Evolutionary conservation across 2,797 vertebrate genomes (phyloP).

Genomic region (Catharus ustulatus): DNA sequence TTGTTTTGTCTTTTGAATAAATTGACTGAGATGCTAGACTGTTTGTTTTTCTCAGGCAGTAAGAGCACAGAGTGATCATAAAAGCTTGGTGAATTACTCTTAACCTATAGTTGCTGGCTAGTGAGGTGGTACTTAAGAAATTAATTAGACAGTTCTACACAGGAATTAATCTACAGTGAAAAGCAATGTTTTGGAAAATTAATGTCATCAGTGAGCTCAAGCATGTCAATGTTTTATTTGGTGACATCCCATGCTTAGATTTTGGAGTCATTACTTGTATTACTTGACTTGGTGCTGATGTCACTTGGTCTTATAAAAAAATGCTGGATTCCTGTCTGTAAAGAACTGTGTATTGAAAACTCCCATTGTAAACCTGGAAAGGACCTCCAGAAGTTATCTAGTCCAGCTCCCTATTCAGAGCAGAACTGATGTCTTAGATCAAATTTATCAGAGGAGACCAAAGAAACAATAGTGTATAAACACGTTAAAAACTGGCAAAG

Average conservation of each 20-base stretch:
- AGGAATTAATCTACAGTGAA: background rate
- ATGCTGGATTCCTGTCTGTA: background rate
- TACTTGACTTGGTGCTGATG: background rate
- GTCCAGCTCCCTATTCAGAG: background rate
- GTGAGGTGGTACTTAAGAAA: background rate
- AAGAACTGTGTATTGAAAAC: fast-evolving
- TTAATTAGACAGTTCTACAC: background rate
- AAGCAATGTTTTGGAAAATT: background rate
- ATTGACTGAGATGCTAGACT: background rate
- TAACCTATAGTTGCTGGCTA: background rate
- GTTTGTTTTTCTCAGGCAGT: background rate
- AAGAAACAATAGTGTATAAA: background rate
- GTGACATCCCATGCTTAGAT: background rate
- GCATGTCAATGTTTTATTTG: background rate
- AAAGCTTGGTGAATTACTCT: background rate
- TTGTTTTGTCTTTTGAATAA: constrained; percentile 5
- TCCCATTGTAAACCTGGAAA: background rate
- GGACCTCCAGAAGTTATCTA: background rate
- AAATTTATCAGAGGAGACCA: background rate
- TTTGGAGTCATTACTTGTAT: background rate
- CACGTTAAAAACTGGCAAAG: background rate
- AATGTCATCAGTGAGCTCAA: background rate
- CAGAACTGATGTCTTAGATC: background rate
- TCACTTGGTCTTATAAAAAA: background rate
- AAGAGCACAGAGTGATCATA: background rate